phyloP scores from a whole-genome alignment of 2,888 invertebrate genomes.

The Margaritifera margaritifera region DNA sequence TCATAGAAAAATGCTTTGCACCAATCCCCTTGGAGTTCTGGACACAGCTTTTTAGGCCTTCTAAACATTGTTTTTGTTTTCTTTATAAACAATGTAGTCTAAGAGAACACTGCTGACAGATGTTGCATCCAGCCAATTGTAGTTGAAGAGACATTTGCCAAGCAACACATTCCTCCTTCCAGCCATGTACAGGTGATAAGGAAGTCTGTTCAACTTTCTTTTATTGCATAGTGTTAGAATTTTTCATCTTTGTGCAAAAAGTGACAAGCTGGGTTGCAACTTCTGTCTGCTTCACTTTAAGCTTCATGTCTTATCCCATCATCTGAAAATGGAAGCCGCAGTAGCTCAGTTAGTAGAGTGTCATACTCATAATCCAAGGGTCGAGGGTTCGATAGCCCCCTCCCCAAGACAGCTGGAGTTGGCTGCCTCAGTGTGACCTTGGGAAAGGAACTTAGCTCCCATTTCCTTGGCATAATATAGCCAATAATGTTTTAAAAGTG shows the following conservation, averaged over 20 bases:
- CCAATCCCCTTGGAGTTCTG: too few relatives aligned
- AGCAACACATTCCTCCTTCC: conserved; percentile 86
- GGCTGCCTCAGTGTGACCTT: too few relatives aligned
- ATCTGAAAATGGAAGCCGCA: conserved; percentile 35
- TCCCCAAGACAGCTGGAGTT: too few relatives aligned
- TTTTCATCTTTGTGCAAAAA: conserved; percentile 41
- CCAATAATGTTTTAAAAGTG: too few relatives aligned
- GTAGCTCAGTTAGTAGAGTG: too few relatives aligned
- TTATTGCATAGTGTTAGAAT: conserved; percentile 57
- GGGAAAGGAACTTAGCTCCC: too few relatives aligned
- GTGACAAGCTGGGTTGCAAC: conserved; percentile 64
- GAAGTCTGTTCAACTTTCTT: conserved; percentile 66
- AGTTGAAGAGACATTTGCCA: conserved; percentile 93
- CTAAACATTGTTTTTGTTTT: conserved; percentile 85
- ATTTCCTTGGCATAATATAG: too few relatives aligned
- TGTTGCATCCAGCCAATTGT: conserved; percentile 96
- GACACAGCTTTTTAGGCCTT: conserved; percentile 38
- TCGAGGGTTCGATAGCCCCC: too few relatives aligned
- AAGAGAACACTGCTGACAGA: conserved; percentile 93
- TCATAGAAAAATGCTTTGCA: too few relatives aligned
- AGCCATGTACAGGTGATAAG: conserved; percentile 61
- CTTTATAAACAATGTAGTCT: conserved; percentile 79
- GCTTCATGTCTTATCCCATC: conserved; percentile 40
- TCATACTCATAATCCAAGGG: too few relatives aligned
- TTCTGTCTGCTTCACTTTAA: conserved; percentile 59